Percentiles rank a stretch among this genome's conserved stretches.
These are phyloP conservation scores for Lasioglossum figueresi DNA, from an alignment of 2,888 invertebrate genomes.

Conservation along the genomic window DNA sequence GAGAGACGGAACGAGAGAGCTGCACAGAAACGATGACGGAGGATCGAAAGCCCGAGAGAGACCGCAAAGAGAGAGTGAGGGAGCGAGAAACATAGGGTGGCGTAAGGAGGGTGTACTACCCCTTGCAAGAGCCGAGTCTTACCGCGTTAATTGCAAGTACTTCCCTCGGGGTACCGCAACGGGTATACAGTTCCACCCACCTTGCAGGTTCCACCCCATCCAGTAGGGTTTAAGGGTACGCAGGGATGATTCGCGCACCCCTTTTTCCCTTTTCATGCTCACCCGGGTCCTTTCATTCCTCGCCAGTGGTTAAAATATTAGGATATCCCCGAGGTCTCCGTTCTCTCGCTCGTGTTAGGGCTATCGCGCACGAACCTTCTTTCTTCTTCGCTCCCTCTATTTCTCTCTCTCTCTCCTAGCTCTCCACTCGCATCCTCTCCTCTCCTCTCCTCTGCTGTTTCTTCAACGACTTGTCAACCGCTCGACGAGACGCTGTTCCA, in stretches of 20 bases:
- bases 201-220: constrained; percentile 48
- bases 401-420: not conserved
- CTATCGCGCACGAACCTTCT: constrained; percentile 15
- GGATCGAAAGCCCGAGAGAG: constrained; percentile 8
- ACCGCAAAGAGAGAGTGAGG: constrained; percentile 3
- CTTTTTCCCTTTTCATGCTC: constrained; percentile 76
- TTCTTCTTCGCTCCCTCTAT: not conserved
- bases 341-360: constrained; percentile 40
- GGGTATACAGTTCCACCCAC: constrained; percentile 63
- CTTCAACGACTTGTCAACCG: constrained; percentile 35
- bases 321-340: constrained; percentile 72
- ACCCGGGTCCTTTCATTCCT: constrained; percentile 73
- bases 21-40: constrained; percentile 12
- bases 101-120: constrained; percentile 59
- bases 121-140: constrained; percentile 74
- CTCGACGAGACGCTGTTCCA: constrained; percentile 46
- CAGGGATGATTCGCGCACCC: constrained; percentile 67
- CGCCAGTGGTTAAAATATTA: constrained; percentile 77
- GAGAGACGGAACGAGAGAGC: constrained; percentile 14
- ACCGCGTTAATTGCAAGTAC: constrained; percentile 80
- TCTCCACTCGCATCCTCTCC: not conserved
- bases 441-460: not conserved
- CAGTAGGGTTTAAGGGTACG: constrained; percentile 63
- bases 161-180: constrained; percentile 77
- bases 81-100: constrained; percentile 22